Percentiles rank a stretch among this genome's conserved stretches.
phyloP scores from a whole-genome alignment of 2,113 vertebrate species.

The Atractosteus spatula region DNA sequence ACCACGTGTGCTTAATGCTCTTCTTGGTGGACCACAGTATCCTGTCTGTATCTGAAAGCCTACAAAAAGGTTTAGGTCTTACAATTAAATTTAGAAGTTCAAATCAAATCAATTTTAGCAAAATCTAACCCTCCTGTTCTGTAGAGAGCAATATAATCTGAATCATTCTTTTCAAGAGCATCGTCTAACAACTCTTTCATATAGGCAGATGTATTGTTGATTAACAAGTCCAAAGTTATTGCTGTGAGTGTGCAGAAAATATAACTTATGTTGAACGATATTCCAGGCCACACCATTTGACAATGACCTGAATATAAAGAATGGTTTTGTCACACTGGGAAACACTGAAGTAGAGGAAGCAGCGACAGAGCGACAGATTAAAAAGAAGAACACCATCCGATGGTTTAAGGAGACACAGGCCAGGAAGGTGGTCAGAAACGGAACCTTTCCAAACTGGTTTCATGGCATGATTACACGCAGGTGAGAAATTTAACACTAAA shows the following conservation, averaged over 20 bases:
- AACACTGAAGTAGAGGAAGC: slow-evolving; percentile 27
- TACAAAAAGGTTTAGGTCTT: too few relatives aligned
- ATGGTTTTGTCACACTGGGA: slow-evolving; percentile 16
- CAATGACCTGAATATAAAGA: slow-evolving; percentile 53
- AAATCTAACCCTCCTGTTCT: too few relatives aligned
- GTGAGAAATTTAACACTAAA: slow-evolving; percentile 35
- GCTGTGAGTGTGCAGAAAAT: too few relatives aligned
- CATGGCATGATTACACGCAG: slow-evolving; percentile 69
- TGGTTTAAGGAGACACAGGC: slow-evolving; percentile 73
- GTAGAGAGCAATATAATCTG: too few relatives aligned
- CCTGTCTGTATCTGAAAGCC: neutral
- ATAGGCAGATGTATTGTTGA: too few relatives aligned
- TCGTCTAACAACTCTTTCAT: too few relatives aligned
- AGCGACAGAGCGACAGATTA: slow-evolving; percentile 44
- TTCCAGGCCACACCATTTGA: slow-evolving; percentile 66
- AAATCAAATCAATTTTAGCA: too few relatives aligned
- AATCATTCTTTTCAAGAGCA: too few relatives aligned
- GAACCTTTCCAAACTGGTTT: slow-evolving; percentile 67
- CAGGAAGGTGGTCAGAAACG: slow-evolving; percentile 57
- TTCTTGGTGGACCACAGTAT: too few relatives aligned
- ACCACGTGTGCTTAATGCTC: neutral
- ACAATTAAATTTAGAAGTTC: too few relatives aligned
- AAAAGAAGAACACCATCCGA: slow-evolving; percentile 58
- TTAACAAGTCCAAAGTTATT: too few relatives aligned
- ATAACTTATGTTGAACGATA: neutral